Base-by-base conservation (phyloP, 2,888 invertebrate species). In the Lacanobia wlatinum region DNA sequence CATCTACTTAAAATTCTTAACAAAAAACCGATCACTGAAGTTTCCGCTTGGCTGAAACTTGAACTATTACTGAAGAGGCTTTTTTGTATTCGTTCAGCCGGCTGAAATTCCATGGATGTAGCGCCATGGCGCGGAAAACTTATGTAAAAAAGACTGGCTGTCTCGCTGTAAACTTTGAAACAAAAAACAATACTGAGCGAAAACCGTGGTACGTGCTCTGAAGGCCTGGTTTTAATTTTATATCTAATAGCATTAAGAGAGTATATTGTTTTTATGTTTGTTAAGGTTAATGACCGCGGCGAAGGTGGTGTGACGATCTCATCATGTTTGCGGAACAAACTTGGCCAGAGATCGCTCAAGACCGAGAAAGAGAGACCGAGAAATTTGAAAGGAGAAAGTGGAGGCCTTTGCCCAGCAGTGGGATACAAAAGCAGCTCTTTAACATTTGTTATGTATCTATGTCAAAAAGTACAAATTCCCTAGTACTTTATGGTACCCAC, bases 131-230 rank as follows among this genome's bases (percentile, higher is more conserved):
- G 40, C 67, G 53, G 67, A 62, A 76, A 83, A 81, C 74, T 86
- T 80, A 64, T 80, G 77, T 46, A 55, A 48, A 55, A 48, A 80
- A 73, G 75, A 71, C 79, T 59, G 46, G 59, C 55, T 76, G 79
- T 81, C 78, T 76, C 46, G 52, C 14, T 23, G 55, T 48, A 67
- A 80, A 86, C 74, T 81, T 83, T 52, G 46, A 64, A 79, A 78
- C 76, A 72, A 83, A 46, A 66, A 79, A 78, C 79, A 70, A 81
- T 69, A 58, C 70, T 63, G 50, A 58, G 66, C 78, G 84, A 84
- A 83, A 84, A 81, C 69, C 28, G 38, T 76, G 43, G 67, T 64
- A 84, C 85, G 81, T 84, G 85, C 66, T 80, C 55, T 52, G 43
- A 62, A 77, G 66, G 70, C 38, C 6, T 52, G 74, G 18, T 68